Base-by-base conservation (phyloP, 2,797 vertebrate genomes). In the Potorous gilbertii region DNA sequence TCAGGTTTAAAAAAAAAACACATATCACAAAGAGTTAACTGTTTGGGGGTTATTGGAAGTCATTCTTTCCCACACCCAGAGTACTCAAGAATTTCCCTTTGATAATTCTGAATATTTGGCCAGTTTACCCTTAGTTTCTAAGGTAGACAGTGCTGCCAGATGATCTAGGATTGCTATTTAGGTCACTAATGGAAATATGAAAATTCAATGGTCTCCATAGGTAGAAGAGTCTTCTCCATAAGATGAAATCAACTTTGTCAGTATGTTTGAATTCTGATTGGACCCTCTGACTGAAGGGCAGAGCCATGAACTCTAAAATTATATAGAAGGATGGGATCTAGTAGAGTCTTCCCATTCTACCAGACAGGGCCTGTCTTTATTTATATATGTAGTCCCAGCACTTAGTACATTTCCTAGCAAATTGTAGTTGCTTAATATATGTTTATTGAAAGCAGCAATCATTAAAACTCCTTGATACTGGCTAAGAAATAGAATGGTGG, bases 91-190 rank as follows among this genome's bases (percentile, higher is more conserved):
- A 66, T 4, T 66, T 66, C 5, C 31, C 62, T n/a, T 66, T 66
- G 31, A 66, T 34, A 13, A 16, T n/a, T 0, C 0, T n/a, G 4
- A n/a, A n/a, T 66, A 14, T 66, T 34, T n/a, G 4, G 13, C 1
- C 62, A n/a, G 62, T 66, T n/a, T n/a, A 16, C 5, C 62, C 31
- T n/a, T 18, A n/a, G 34, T n/a, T n/a, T 0, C 14, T 66, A 27
- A 66, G 13, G 14, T 18, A n/a, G 4, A n/a, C 14, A n/a, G 1
- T 66, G 34, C 4, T 66, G 4, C 34, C 62, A 66, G 62, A 14
- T n/a, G 14, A 66, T 66, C 34, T 4, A n/a, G 31, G 4, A 18
- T n/a, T n/a, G 12, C 14, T 16, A 27, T n/a, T n/a, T 66, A n/a
- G 62, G 34, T 66, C 34, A 18, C 14, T 14, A 66, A 66, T 2